These are phyloP conservation scores for Xestia xanthographa DNA, from an alignment of 2,888 invertebrate genomes.

Conservation along the genomic window DNA sequence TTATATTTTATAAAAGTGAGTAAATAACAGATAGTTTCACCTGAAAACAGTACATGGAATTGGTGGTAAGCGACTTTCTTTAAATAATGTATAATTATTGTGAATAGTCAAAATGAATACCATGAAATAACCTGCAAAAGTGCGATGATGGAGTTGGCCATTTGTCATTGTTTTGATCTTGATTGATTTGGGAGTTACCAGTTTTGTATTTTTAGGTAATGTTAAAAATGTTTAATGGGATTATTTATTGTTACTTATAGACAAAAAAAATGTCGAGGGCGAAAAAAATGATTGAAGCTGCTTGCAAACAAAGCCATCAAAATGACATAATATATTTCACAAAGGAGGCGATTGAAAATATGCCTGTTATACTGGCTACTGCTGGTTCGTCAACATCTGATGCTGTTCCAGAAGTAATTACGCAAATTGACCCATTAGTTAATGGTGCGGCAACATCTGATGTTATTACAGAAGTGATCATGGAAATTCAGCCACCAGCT, in stretches of 20 bases:
- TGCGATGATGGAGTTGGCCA: constrained; percentile 24
- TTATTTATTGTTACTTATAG: constrained; percentile 32
- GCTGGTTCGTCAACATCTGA: constrained; percentile 31
- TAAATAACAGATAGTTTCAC: constrained; percentile 35
- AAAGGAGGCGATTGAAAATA: constrained; percentile 41
- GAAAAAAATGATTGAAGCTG: constrained; percentile 37
- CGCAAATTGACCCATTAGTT: not conserved
- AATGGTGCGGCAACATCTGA: constrained; percentile 3
- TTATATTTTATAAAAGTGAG: not conserved
- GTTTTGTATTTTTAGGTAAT: constrained; percentile 33
- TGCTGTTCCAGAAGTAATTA: constrained; percentile 23
- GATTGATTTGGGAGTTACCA: constrained; percentile 39
- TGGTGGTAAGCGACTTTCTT: constrained; percentile 25
- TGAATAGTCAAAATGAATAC: constrained; percentile 18
- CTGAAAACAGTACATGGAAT: constrained; percentile 42
- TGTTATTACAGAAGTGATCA: constrained; percentile 18
- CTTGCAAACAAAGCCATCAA: constrained; percentile 37
- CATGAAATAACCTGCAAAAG: constrained; percentile 15
- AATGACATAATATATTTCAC: constrained; percentile 41
- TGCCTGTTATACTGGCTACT: constrained; percentile 45
- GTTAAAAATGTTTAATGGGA: constrained; percentile 39
- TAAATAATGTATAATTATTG: constrained; percentile 21
- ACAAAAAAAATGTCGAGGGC: constrained; percentile 36
- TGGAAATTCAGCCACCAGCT: constrained; percentile 19
- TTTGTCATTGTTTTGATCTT: constrained; percentile 36